Evolutionary conservation across 2,797 vertebrate genomes (phyloP).

Genomic region (Kryptolebias ocellatus): DNA sequence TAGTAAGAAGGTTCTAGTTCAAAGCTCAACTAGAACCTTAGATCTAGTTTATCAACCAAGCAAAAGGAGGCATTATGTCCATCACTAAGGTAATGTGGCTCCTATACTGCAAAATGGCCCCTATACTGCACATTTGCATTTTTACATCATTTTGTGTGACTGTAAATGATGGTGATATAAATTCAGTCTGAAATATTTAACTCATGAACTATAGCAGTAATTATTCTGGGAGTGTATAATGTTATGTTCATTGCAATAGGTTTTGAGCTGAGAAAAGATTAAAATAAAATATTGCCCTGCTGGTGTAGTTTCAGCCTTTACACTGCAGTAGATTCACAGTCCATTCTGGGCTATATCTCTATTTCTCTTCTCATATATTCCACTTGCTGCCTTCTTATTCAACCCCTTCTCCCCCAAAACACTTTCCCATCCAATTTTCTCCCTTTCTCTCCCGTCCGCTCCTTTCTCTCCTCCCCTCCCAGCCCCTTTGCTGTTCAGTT

Average conservation of each 20-base stretch:
- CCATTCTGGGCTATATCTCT: slow-evolving; percentile 67
- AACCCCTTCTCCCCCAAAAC: slow-evolving; percentile 68
- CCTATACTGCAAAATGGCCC: slow-evolving; percentile 64
- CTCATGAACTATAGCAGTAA: slow-evolving; percentile 76
- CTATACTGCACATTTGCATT: slow-evolving; percentile 69
- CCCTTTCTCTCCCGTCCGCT: slow-evolving; percentile 66
- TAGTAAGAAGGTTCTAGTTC: too few relatives aligned
- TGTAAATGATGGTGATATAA: slow-evolving; percentile 72
- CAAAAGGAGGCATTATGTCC: slow-evolving; percentile 71
- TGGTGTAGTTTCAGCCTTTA: slow-evolving; percentile 39
- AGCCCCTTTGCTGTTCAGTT: slow-evolving; percentile 70
- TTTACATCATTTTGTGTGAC: slow-evolving; percentile 78
- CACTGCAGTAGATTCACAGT: slow-evolving; percentile 62
- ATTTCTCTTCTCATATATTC: slow-evolving; percentile 80
- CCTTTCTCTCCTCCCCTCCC: slow-evolving; percentile 38
- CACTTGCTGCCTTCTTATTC: slow-evolving; percentile 73
- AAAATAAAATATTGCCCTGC: slow-evolving; percentile 38
- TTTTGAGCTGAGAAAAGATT: slow-evolving; percentile 59
- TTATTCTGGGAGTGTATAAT: slow-evolving; percentile 74
- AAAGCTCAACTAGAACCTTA: slow-evolving; percentile 13
- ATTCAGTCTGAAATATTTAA: slow-evolving; percentile 74
- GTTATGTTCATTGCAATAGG: slow-evolving; percentile 70
- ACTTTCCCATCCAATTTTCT: slow-evolving; percentile 79
- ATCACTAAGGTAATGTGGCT: slow-evolving; percentile 66
- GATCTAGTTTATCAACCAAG: slow-evolving; percentile 51